Conservation (phyloP, 2,888 invertebrate species). For the Cantharis flavilabris region DNA sequence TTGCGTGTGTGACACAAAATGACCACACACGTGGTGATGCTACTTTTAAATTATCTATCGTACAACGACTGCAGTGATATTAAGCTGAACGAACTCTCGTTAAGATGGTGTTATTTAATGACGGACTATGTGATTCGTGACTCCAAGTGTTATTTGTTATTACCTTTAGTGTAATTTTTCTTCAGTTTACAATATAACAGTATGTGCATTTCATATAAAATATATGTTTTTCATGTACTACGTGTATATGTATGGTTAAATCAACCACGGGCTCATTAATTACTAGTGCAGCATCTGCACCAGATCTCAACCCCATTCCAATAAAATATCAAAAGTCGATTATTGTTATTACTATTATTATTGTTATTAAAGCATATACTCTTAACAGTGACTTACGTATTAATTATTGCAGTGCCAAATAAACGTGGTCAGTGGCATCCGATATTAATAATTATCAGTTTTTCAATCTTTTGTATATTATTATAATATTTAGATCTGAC, state of each 20-base stretch:
- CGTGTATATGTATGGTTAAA: conserved; percentile 12
- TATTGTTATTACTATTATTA: neutral
- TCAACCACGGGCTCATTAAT: conserved; percentile 1
- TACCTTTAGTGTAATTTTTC: neutral
- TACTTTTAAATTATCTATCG: conserved; percentile 31
- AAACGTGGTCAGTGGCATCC: conserved; percentile 48
- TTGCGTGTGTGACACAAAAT: conserved; percentile 32
- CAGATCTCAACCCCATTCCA: conserved; percentile 16
- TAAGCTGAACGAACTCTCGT: conserved; percentile 8
- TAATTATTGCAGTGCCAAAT: conserved; percentile 45
- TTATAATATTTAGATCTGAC: neutral
- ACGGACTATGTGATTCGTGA: conserved; percentile 6
- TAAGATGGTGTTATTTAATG: conserved; percentile 14
- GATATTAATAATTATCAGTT: conserved; percentile 34
- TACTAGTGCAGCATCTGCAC: neutral
- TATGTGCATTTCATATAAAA: neutral
- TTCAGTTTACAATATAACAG: neutral
- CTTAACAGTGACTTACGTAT: neutral
- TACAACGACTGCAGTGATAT: conserved; percentile 24
- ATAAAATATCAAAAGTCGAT: neutral
- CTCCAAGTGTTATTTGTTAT: neutral
- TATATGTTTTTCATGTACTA: neutral
- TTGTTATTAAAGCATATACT: neutral
- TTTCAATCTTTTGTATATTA: conserved; percentile 18
- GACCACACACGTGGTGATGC: conserved; percentile 33